phyloP scores from a whole-genome alignment of 2,113 vertebrate genomes.

The Aegypius monachus region DNA sequence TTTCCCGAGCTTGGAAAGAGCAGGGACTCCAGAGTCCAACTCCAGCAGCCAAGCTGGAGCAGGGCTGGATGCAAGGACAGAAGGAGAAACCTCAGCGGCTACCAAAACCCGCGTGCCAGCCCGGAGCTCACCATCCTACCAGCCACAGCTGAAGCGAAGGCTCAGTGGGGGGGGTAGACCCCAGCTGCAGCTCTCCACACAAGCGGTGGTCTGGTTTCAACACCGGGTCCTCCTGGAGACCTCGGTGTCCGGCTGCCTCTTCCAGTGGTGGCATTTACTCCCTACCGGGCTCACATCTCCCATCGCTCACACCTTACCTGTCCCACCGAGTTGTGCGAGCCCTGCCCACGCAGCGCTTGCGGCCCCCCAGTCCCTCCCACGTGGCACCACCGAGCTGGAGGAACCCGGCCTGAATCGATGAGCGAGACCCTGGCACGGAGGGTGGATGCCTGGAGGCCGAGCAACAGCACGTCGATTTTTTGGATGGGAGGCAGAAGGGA shows the following conservation, averaged over 20 bases:
- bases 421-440: not conserved
- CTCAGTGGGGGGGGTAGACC: not conserved
- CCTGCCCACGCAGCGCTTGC: fast-evolving
- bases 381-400: fast-evolving
- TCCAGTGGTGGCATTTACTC: not conserved
- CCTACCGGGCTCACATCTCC: not conserved
- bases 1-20: not conserved
- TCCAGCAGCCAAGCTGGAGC: not conserved
- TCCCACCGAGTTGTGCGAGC: fast-evolving
- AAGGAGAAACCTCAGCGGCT: not conserved
- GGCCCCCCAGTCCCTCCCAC: too few species aligned
- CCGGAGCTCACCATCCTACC: not conserved
- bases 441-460: not conserved
- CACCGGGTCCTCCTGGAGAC: not conserved
- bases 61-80: not conserved
- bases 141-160: not conserved
- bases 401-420: fast-evolving
- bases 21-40: not conserved
- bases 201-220: not conserved
- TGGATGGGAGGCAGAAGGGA: not conserved
- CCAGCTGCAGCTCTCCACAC: not conserved
- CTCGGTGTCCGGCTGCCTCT: not conserved
- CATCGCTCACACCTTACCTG: not conserved
- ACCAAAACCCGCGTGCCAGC: not conserved
- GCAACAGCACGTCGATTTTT: not conserved